phyloP scores from a whole-genome alignment of 2,797 vertebrate genomes.

The Spea hammondii region DNA sequence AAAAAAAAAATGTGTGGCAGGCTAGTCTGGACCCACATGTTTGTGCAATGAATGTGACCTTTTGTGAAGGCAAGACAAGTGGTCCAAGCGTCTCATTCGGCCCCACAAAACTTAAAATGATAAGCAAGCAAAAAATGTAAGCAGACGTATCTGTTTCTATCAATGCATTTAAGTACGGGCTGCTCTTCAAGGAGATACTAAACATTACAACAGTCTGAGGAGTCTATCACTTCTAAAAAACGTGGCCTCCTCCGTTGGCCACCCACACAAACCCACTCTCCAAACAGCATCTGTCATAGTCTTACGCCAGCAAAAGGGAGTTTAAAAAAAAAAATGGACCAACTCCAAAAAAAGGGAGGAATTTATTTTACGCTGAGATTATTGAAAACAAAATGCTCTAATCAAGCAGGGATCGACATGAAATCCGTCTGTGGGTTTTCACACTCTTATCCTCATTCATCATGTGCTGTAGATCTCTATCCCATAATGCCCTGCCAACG shows the following conservation, averaged over 20 bases:
- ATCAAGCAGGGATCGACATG: conserved; percentile 45
- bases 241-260: conserved; percentile 74
- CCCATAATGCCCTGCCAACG: conserved; percentile 45
- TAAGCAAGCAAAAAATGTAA: background rate
- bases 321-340: conserved; percentile 60
- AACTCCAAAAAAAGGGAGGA: conserved; percentile 57
- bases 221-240: conserved; percentile 78
- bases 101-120: background rate
- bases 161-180: conserved; percentile 70
- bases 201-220: conserved; percentile 72
- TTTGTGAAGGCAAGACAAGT: conserved; percentile 48
- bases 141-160: background rate
- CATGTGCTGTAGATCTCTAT: conserved; percentile 53
- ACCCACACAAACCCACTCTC: conserved; percentile 84
- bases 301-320: conserved; percentile 65
- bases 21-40: conserved; percentile 53
- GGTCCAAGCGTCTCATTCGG: background rate
- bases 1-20: conserved; percentile 1
- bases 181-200: conserved; percentile 94
- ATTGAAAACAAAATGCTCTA: conserved; percentile 37
- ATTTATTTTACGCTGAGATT: conserved; percentile 30
- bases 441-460: conserved; percentile 59
- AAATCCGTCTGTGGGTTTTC: conserved; percentile 38
- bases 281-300: conserved; percentile 78
- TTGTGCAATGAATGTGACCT: conserved; percentile 51